A percentile compares a stretch with the other conserved stretches of the same genome.
phyloP scores from a whole-genome alignment of 2,113 vertebrate genomes.

The Elgaria multicarinata region DNA sequence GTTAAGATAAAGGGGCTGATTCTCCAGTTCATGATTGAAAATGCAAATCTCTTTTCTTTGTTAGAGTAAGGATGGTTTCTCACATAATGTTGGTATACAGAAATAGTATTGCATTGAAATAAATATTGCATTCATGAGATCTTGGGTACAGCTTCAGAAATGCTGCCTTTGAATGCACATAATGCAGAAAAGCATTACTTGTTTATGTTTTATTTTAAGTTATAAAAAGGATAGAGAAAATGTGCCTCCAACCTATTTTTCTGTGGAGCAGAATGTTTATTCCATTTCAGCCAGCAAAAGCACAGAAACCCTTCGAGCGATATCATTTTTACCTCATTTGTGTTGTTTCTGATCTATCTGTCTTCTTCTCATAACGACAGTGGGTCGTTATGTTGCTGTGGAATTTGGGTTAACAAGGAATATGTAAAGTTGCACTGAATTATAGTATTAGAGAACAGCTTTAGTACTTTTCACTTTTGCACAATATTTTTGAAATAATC shows the following conservation, averaged over 20 bases:
- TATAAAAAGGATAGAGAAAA: not conserved
- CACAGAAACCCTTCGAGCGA: not conserved
- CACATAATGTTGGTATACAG: slow-evolving; percentile 18
- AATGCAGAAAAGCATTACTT: not conserved
- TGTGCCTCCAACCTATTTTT: slow-evolving; percentile 8
- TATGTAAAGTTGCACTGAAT: slow-evolving; percentile 20
- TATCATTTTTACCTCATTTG: not conserved
- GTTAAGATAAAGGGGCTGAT: not conserved
- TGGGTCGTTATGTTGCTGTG: not conserved
- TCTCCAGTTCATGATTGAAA: slow-evolving; percentile 35
- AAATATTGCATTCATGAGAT: not conserved
- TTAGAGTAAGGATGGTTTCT: not conserved
- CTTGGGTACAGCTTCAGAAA: not conserved
- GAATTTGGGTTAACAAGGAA: not conserved
- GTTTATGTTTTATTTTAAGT: slow-evolving; percentile 17
- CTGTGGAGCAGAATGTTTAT: not conserved
- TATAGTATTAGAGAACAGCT: not conserved
- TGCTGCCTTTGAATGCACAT: not conserved
- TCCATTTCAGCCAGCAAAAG: not conserved
- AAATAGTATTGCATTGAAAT: not conserved
- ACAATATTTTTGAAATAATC: slow-evolving; percentile 11
- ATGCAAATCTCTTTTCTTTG: not conserved
- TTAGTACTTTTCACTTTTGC: slow-evolving; percentile 10
- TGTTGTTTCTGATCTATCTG: not conserved
- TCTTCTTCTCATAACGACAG: not conserved